Percentiles rank a stretch among this genome's conserved stretches.
These are phyloP conservation scores for Celastrina argiolus DNA, from an alignment of 2,888 invertebrate genomes.

Conservation along the genomic window DNA sequence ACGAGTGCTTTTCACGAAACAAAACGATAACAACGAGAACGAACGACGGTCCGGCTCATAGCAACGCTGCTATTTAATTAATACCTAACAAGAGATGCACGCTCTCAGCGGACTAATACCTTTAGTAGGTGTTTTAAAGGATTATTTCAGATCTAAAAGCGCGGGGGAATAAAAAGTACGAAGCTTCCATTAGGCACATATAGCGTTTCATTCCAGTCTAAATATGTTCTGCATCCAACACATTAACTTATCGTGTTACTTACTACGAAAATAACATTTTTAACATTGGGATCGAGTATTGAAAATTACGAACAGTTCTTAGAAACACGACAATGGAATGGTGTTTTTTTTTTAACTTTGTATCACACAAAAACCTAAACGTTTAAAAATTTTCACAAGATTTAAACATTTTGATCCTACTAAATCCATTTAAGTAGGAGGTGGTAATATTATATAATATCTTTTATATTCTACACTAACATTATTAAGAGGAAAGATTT, in stretches of 20 bases:
- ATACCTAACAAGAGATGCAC: constrained; percentile 1
- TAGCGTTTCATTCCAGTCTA: constrained; percentile 20
- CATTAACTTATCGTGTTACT: constrained; percentile 20
- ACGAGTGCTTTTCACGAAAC: not conserved
- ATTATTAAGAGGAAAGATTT: no score
- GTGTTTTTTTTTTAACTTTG: no score
- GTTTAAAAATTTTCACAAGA: no score
- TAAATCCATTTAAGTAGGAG: no score
- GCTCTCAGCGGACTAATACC: constrained; percentile 1
- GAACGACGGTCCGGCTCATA: not conserved
- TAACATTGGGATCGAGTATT: constrained; percentile 5
- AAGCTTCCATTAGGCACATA: constrained; percentile 24
- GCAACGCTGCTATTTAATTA: constrained; percentile 5
- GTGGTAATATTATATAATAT: no score
- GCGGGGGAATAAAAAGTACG: constrained; percentile 12
- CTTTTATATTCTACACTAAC: no score
- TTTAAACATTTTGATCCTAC: no score
- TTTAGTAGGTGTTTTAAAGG: not conserved
- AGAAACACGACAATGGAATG: not conserved
- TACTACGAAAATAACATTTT: constrained; percentile 5
- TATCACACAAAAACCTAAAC: no score
- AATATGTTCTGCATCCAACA: constrained; percentile 2
- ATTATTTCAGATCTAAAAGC: constrained; percentile 17
- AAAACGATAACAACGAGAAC: not conserved
- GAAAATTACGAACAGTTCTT: not conserved